Evolutionary conservation across 2,797 vertebrate species (phyloP).

Genomic region (Cyclura pinguis): DNA sequence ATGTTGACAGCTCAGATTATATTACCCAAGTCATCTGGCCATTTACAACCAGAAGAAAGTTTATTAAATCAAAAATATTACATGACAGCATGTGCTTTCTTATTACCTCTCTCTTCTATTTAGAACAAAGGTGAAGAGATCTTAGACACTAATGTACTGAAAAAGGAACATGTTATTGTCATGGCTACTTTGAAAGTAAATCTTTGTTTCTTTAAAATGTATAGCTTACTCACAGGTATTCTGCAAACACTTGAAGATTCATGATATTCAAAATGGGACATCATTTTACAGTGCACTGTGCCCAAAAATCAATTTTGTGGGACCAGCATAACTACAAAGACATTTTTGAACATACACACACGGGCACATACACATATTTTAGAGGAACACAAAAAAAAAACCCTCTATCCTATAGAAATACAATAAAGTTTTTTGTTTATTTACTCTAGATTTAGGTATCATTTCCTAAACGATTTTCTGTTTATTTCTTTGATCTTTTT

Average conservation of each 20-base stretch:
- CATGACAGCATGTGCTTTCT: background rate
- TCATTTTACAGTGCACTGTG: too few species aligned
- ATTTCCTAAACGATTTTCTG: too few species aligned
- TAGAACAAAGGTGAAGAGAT: background rate
- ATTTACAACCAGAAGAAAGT: conserved; percentile 16
- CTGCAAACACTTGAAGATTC: background rate
- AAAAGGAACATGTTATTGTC: background rate
- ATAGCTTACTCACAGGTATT: background rate
- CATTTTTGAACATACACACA: too few species aligned
- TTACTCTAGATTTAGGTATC: too few species aligned
- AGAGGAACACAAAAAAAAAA: too few species aligned
- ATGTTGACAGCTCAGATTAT: background rate
- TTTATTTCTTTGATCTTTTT: too few species aligned
- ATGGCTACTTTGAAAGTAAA: background rate
- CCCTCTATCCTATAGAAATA: too few species aligned
- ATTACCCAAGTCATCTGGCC: conserved; percentile 12
- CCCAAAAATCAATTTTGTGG: too few species aligned
- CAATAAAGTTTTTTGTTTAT: too few species aligned
- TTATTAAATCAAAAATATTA: conserved; percentile 15
- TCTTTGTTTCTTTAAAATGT: background rate
- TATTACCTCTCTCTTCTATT: background rate
- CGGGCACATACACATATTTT: too few species aligned
- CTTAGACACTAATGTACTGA: background rate
- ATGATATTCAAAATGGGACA: too few species aligned
- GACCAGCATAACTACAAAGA: too few species aligned